Evolutionary conservation across 2,113 vertebrate species (phyloP), one percentile per base, ranked within the genome.

Genomic region (Eudorcas thomsonii): DNA sequence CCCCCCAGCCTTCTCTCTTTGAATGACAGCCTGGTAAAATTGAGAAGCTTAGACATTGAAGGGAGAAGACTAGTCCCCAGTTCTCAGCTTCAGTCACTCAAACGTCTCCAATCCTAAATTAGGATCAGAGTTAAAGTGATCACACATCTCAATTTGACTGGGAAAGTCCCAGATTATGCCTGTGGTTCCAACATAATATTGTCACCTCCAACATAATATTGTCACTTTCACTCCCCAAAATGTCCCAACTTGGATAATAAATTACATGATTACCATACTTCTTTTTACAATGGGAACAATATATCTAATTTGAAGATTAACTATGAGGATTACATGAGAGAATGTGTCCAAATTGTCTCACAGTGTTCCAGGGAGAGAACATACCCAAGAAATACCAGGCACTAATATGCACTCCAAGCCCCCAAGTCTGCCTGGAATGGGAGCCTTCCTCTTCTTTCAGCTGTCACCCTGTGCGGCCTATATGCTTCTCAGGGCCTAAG

Each of bases 1-100:
- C 33, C 6, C 48, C 43, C 16, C 1, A 33, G 23, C 12, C 54
- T 86, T 80, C 57, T 80, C 23, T 62, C 77, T 87, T 4, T 17
- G 28, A 16, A 2, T 77, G 39, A 36, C 11, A 52, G 17, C 28
- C 7, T 12, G 23, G 0, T 71, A 0, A 39, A 13, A 50, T 0
- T 59, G 33, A 59, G 28, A 55, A 88, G 15, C 26, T 62, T 1
- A 71, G 9, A 67, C 19, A 52, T 21, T 43, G 1, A 52, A 81
- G 36, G 8, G 7, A 39, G 33, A n/a, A n/a, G 26, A 19, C 23
- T 43, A 14, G 1, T 15, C 5, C 26, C 15, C 26, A 57, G 15
- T 91, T 93, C 7, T 77, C n/a, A 50, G 71, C 26, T 83, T 55
- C 48, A 88, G 14, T 74, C 26, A 67, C 52, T 74, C n/a, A n/a